phyloP scores from a whole-genome alignment of 2,113 vertebrate genomes.

The Mastomys natalensis region DNA sequence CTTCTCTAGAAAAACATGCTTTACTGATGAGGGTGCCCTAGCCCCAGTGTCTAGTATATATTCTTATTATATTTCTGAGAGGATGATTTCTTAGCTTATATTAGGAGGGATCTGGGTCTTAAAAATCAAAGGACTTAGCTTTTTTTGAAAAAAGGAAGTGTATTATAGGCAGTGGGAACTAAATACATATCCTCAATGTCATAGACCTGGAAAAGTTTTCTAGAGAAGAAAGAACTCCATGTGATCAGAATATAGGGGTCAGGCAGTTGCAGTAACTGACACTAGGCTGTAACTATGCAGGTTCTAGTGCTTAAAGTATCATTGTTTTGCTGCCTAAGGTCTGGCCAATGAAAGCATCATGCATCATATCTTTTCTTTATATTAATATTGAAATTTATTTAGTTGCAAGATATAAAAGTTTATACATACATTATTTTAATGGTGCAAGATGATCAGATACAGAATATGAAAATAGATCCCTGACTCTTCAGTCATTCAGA shows the following conservation, averaged over 20 bases:
- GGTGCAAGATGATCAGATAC: neutral
- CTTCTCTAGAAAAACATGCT: constrained; percentile 4
- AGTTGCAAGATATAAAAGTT: constrained; percentile 21
- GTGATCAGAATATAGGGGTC: neutral
- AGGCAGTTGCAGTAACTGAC: neutral
- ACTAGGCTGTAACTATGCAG: neutral
- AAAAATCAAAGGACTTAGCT: neutral
- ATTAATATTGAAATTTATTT: constrained; percentile 13
- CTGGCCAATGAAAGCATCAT: neutral
- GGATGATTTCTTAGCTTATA: neutral
- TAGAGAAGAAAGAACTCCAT: neutral
- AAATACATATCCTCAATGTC: neutral
- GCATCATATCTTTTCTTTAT: neutral
- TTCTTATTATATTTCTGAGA: neutral
- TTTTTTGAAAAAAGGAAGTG: constrained; percentile 16
- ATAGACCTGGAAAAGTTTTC: neutral
- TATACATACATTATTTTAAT: constrained; percentile 20
- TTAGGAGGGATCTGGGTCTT: neutral
- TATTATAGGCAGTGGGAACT: neutral
- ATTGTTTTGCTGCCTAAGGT: neutral
- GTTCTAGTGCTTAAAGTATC: too few species aligned
- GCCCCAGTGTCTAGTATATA: neutral
- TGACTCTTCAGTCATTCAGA: neutral
- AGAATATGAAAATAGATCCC: neutral
- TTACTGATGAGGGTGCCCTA: neutral